Base-by-base conservation (phyloP, 2,888 invertebrate genomes). In the Eupithecia dodoneata region DNA sequence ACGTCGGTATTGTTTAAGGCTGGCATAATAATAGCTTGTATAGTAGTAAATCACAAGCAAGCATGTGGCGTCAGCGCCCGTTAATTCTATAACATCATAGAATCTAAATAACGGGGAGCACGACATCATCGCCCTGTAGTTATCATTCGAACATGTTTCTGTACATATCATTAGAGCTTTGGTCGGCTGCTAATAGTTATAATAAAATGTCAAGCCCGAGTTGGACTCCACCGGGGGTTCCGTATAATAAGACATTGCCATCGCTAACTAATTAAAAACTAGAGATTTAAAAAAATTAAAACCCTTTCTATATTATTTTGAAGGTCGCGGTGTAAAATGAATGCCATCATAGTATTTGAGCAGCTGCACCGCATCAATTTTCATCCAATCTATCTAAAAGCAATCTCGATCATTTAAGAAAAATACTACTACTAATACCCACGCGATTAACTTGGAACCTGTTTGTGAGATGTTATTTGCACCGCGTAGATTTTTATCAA, bases 71-170 rank as follows among this genome's bases (percentile, higher is more conserved):
- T 85, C 83, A 84, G 81, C 80, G 83, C 85, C 80, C 79, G 85
- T 85, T 86, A 88, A 86, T 86, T 87, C 86, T 85, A 85, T 85
- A 84, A 79, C 78, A 77, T 77, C 89, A 91, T 91, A 85, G 74
- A 76, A 89, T 91, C 89, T 87, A 85, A 87, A 89, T 87, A 80
- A 84, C 79, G 76, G 73, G 75, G 73, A 82, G 80, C 86, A 87
- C 83, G 86, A 77, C 82, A 85, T 77, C 72, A 81, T 79, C 75
- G 79, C 72, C 80, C 71, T 77, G 79, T 81, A 80, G 77, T 78
- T 77, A 78, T 75, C 55, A 75, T 69, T 78, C 65, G 30, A 78
- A 75, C 47, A 72, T 49, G 71, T 71, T 45, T 45, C n/a, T 69
- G 73, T 77, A 72, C 74, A 59, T 78, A 47, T 4, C 69, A 78